Base-by-base conservation (phyloP, 2,888 invertebrate genomes). In the Acrobeloides nanus region DNA sequence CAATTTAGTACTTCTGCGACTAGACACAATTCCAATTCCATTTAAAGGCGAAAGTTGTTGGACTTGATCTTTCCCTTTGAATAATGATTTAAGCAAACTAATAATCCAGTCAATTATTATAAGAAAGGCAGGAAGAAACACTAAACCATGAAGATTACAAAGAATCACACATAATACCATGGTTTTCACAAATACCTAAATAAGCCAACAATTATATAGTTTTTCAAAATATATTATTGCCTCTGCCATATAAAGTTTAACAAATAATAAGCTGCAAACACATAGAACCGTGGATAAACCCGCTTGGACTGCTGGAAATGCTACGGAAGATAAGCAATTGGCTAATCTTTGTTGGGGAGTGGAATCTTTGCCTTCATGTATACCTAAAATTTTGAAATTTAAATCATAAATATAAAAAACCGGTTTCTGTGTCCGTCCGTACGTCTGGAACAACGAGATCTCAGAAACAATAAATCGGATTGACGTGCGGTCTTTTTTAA, bases 131-230 rank as follows among this genome's bases (percentile, higher is more conserved):
- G 70, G 70, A 15, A 70, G 48, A 57, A 70, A 68, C 38, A 70
- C 51, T 3, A 70, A 57, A 20, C 68, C 70, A 48, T 70, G 70
- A 3, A 71, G 46, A 40, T 66, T 66, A 48, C 70, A 70, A 6
- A 70, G 53, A 3, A 64, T 51, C 23, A 70, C 68, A 43, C 70
- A 71, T 10, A 70, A 49, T 10, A 67, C 61, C 66, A 69, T 66
- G 10, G 66, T 68, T 48, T 62, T 59, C 17, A 67, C 67, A 46
- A 65, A 64, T 2, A 67, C 65, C 64, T 64, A 21, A 38, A 53
- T 51, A 49, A n/a, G n/a, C n/a, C n/a, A n/a, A 71, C 10, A 70
- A 49, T 10, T 66, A 61, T 64, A 69, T 66, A 10, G 66, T 68
- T 48, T 62, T 59, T 17, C 66, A 66, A 46, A 65, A 64, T 2